A percentile compares a stretch with the other conserved stretches of the same genome.
Conservation (phyloP, 92 coral and sea anemone genomes). For the Bergia puertoricense region DNA sequence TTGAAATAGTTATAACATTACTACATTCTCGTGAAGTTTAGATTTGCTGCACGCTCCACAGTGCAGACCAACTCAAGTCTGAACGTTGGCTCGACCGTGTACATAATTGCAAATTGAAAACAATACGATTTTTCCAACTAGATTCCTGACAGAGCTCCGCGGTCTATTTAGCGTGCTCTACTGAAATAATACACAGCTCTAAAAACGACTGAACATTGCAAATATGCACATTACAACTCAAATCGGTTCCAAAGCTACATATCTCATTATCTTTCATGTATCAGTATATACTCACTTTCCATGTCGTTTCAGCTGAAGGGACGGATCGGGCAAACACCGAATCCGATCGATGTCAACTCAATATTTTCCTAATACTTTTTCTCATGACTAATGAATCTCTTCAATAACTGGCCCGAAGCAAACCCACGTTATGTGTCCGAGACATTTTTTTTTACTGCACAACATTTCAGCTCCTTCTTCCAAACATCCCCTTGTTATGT, state of each 20-base stretch:
- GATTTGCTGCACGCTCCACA: too few species aligned
- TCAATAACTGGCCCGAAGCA: background rate
- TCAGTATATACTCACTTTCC: background rate
- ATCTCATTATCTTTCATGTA: background rate
- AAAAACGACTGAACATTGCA: too few species aligned
- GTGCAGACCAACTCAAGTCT: too few species aligned
- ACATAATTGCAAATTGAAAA: too few species aligned
- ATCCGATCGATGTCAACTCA: slow-evolving; percentile 12
- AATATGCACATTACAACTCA: too few species aligned
- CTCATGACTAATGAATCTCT: background rate
- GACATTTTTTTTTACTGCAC: background rate
- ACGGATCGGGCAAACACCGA: background rate
- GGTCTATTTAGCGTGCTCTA: too few species aligned
- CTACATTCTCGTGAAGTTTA: too few species aligned
- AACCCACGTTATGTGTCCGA: background rate
- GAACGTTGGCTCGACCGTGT: too few species aligned
- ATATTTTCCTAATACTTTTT: background rate
- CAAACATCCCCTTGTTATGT: slow-evolving; percentile 23
- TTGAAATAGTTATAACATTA: too few species aligned
- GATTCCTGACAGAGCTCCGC: too few species aligned
- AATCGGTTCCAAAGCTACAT: background rate
- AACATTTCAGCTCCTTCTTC: background rate
- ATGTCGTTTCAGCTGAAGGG: background rate
- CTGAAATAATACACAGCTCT: too few species aligned
- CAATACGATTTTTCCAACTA: too few species aligned